These are phyloP conservation scores for Myotis planiceps DNA, from an alignment of 2,797 vertebrate genomes.

Conservation along the genomic window DNA sequence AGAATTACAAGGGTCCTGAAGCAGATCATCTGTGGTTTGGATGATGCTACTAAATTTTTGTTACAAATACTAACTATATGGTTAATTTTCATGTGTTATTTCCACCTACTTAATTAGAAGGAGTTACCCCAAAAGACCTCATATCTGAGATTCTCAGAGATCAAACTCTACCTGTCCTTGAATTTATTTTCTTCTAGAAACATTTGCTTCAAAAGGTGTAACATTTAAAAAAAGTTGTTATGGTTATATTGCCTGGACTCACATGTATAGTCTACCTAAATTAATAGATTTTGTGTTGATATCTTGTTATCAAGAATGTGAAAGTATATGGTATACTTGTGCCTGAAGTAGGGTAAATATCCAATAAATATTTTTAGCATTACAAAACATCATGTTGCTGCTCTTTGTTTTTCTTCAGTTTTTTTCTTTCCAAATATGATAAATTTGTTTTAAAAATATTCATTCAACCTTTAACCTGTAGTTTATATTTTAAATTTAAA, in stretches of 20 bases:
- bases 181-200: background rate
- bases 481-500: background rate
- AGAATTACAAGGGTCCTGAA: background rate
- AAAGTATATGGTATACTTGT: background rate
- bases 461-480: background rate
- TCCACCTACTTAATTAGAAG: background rate
- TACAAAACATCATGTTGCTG: background rate
- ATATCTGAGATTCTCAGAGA: background rate
- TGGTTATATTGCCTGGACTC: background rate
- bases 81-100: background rate
- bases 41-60: background rate
- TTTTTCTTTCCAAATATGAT: background rate
- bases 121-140: background rate
- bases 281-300: background rate
- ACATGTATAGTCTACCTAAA: background rate
- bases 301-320: background rate
- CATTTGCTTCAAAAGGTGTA: background rate
- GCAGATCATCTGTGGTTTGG: background rate
- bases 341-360: background rate
- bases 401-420: background rate
- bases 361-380: background rate
- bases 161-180: background rate
- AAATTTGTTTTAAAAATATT: background rate
- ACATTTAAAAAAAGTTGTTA: background rate
- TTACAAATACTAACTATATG: background rate